These are phyloP conservation scores for Conops quadrifasciatus DNA, from an alignment of 2,888 invertebrate species.

Conservation along the genomic window DNA sequence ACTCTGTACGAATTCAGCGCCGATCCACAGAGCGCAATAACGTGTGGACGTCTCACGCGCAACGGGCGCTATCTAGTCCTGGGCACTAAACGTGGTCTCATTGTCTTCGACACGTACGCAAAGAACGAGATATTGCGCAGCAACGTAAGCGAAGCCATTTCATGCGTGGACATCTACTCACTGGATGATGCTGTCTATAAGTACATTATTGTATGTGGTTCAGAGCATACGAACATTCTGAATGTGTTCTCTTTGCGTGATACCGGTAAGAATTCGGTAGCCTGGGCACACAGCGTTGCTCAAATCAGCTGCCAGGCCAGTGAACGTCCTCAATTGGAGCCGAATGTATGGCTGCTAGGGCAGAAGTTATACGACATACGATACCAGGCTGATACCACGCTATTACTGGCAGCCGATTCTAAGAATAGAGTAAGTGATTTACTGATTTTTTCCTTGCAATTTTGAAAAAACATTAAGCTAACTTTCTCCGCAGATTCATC, in stretches of 20 bases:
- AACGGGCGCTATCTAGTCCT: conserved; percentile 58
- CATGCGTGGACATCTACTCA: conserved; percentile 59
- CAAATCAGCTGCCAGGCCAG: conserved; percentile 42
- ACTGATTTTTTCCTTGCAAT: neutral
- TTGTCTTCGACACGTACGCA: conserved; percentile 54
- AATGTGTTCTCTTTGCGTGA: conserved; percentile 58
- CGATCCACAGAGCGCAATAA: conserved; percentile 44
- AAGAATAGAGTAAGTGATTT: conserved; percentile 52
- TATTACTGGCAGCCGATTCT: conserved; percentile 58
- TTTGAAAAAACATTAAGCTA: conserved; percentile 26
- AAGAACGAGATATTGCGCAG: conserved; percentile 54
- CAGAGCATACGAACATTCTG: conserved; percentile 51
- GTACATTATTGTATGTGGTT: conserved; percentile 60
- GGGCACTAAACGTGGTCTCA: conserved; percentile 60
- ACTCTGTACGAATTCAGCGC: conserved; percentile 45
- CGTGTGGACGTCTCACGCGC: conserved; percentile 56
- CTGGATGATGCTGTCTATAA: conserved; percentile 54
- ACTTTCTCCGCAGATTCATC: conserved; percentile 51
- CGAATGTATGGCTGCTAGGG: conserved; percentile 56
- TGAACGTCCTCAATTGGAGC: conserved; percentile 52
- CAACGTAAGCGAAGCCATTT: conserved; percentile 59
- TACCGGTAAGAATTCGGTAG: conserved; percentile 44
- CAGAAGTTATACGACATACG: conserved; percentile 52
- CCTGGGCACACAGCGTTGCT: conserved; percentile 54
- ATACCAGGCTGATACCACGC: conserved; percentile 40